A percentile compares a stretch with the other conserved stretches of the same genome.
Conservation (phyloP, 2,113 vertebrate genomes). For the Rhizomys pruinosus region DNA sequence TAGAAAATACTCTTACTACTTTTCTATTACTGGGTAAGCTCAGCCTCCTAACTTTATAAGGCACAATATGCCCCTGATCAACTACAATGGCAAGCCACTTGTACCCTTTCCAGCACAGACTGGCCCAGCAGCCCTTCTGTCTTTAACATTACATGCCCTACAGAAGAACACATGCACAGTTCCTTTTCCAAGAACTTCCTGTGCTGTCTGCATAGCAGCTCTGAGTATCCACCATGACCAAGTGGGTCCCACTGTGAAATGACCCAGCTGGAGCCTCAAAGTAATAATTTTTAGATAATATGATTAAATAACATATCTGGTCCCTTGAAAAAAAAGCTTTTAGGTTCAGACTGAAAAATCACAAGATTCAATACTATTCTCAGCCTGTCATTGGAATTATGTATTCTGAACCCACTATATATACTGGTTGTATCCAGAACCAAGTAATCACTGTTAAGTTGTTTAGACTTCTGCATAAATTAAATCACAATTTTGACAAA, state of each 20-base stretch:
- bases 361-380: background rate
- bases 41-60: background rate
- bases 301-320: background rate
- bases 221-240: background rate
- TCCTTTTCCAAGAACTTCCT: background rate
- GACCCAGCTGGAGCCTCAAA: background rate
- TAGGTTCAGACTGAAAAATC: background rate
- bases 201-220: background rate
- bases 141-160: background rate
- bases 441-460: conserved; percentile 30
- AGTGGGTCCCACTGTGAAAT: background rate
- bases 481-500: background rate
- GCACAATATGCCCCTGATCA: background rate
- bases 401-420: background rate
- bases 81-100: background rate
- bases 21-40: background rate
- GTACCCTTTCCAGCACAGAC: background rate
- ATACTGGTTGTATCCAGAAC: background rate
- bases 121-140: background rate
- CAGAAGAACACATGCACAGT: background rate
- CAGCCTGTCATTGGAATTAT: background rate
- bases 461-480: conserved; percentile 13
- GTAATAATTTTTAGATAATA: background rate
- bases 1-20: background rate
- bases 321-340: background rate